A percentile compares a stretch with the other conserved stretches of the same genome.
phyloP scores from a whole-genome alignment of 1,140 invertebrate genomes.

The Oncopodura yosiiana region DNA sequence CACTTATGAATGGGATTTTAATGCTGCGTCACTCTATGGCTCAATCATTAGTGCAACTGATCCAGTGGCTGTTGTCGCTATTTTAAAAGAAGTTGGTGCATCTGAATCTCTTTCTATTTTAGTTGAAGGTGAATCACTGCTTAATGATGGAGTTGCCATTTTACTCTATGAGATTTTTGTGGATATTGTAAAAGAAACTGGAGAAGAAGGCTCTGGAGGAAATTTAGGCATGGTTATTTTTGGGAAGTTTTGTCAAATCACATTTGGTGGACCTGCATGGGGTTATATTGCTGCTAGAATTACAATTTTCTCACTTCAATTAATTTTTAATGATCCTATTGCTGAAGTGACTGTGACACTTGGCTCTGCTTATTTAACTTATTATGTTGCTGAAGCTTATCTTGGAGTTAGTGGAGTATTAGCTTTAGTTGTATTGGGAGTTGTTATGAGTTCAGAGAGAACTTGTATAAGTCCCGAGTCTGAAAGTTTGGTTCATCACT shows the following conservation, averaged over 20 bases:
- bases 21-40: slow-evolving; percentile 39
- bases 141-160: slow-evolving; percentile 45
- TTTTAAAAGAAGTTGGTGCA: slow-evolving; percentile 40
- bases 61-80: slow-evolving; percentile 43
- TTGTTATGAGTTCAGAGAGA: slow-evolving; percentile 40
- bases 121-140: slow-evolving; percentile 43
- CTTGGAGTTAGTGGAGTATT: slow-evolving; percentile 41
- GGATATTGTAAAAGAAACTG: slow-evolving; percentile 22
- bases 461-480: slow-evolving; percentile 44
- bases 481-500: slow-evolving; percentile 41
- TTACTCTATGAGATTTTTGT: slow-evolving; percentile 39
- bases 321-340: slow-evolving; percentile 29
- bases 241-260: slow-evolving; percentile 27
- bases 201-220: slow-evolving; percentile 13
- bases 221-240: slow-evolving; percentile 27
- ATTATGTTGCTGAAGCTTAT: slow-evolving; percentile 41
- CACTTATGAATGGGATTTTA: slow-evolving; percentile 34
- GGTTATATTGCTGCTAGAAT: slow-evolving; percentile 41
- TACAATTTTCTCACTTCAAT: slow-evolving; percentile 36
- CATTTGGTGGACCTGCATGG: slow-evolving; percentile 40
- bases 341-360: slow-evolving; percentile 43
- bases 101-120: slow-evolving; percentile 41
- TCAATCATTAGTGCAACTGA: slow-evolving; percentile 43
- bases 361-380: slow-evolving; percentile 42
- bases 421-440: slow-evolving; percentile 40